A percentile compares a stretch with the other conserved stretches of the same genome.
phyloP scores from a whole-genome alignment of 2,888 invertebrate genomes.

The Eulithis testata region DNA sequence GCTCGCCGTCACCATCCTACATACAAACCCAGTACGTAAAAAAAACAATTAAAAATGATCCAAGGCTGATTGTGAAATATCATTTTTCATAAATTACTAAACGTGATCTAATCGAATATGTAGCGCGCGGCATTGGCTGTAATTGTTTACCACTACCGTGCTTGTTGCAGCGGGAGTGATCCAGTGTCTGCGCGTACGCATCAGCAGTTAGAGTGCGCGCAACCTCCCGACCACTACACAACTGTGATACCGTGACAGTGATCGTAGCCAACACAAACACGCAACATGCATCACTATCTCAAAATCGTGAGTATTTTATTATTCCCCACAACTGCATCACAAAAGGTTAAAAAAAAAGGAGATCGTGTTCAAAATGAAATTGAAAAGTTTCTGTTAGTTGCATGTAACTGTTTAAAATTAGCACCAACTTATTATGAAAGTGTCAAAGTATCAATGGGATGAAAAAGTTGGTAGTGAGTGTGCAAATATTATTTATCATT shows the following conservation, averaged over 20 bases:
- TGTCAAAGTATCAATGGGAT: conserved; percentile 24
- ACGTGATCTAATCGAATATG: conserved; percentile 59
- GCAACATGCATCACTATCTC: conserved; percentile 71
- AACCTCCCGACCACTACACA: conserved; percentile 48
- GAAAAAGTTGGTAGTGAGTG: conserved; percentile 34
- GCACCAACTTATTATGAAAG: conserved; percentile 9
- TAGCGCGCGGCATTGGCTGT: conserved; percentile 57
- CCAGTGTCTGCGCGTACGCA: conserved; percentile 66
- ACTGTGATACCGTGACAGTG: conserved; percentile 73
- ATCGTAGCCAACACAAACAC: conserved; percentile 41
- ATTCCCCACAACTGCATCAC: neutral
- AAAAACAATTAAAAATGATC: conserved; percentile 51
- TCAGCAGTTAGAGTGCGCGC: conserved; percentile 63
- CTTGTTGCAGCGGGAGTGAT: conserved; percentile 70
- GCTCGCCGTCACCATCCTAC: conserved; percentile 72
- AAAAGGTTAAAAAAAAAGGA: neutral
- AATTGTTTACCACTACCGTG: conserved; percentile 71
- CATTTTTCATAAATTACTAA: conserved; percentile 50
- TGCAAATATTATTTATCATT: conserved; percentile 36
- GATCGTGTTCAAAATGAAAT: neutral
- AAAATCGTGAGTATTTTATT: conserved; percentile 68
- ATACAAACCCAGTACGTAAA: conserved; percentile 65
- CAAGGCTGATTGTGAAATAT: conserved; percentile 43
- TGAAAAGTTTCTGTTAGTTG: conserved; percentile 3
- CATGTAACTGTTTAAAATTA: conserved; percentile 13